phyloP scores from a whole-genome alignment of 2,797 vertebrate species.

The Hybognathus amarus region DNA sequence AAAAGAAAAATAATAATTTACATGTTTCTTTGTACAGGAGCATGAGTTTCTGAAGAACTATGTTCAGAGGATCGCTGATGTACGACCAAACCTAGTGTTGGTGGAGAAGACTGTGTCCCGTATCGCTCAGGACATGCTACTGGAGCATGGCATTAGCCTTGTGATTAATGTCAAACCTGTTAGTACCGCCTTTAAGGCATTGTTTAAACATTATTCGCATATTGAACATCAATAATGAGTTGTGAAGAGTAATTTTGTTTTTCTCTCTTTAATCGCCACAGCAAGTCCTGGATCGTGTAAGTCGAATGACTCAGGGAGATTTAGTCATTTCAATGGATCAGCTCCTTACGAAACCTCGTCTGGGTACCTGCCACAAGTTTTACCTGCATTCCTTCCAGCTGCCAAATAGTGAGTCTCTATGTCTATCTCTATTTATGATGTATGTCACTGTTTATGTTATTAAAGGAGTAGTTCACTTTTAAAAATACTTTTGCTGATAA shows the following conservation, averaged over 20 bases:
- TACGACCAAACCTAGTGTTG: slow-evolving; percentile 93
- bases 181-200: slow-evolving; percentile 62
- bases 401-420: slow-evolving; percentile 82
- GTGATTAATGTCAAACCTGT: slow-evolving; percentile 98
- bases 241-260: not conserved
- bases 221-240: not conserved
- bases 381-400: slow-evolving; percentile 94
- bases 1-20: not conserved
- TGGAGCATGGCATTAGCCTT: slow-evolving; percentile 95
- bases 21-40: slow-evolving; percentile 78
- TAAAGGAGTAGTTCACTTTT: no score
- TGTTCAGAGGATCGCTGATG: slow-evolving; percentile 94
- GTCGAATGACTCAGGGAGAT: slow-evolving; percentile 97
- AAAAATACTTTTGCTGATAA: no score
- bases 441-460: not conserved
- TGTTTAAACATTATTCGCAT: not conserved
- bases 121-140: slow-evolving; percentile 97
- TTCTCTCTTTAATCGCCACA: slow-evolving; percentile 61
- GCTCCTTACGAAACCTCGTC: slow-evolving; percentile 93
- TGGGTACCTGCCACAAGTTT: slow-evolving; percentile 98
- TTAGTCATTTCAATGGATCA: slow-evolving; percentile 99
- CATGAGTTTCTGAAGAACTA: slow-evolving; percentile 98
- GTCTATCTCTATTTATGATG: not conserved
- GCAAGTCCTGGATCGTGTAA: slow-evolving; percentile 96
- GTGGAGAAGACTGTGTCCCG: slow-evolving; percentile 98